These are phyloP conservation scores for Halcyon chelicuti DNA, from an alignment of 2,797 vertebrate genomes.

Conservation along the genomic window DNA sequence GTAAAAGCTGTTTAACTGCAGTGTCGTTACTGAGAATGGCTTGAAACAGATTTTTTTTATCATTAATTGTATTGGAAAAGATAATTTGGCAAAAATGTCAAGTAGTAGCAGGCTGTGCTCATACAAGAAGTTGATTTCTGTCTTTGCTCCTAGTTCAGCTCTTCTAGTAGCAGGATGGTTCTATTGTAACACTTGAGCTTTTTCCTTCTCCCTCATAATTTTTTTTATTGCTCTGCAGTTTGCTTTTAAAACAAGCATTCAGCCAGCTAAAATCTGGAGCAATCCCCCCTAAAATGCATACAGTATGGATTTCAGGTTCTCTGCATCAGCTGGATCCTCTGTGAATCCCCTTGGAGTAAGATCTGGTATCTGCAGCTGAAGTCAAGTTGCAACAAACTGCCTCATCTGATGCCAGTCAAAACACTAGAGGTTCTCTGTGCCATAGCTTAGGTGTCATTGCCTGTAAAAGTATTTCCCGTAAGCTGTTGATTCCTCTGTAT, in stretches of 20 bases:
- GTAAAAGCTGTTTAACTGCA: background rate
- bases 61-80: background rate
- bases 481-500: background rate
- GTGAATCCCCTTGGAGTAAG: background rate
- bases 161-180: fast-evolving
- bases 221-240: background rate
- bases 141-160: background rate
- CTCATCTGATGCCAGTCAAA: background rate
- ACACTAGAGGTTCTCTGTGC: background rate
- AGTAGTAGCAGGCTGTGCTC: fast-evolving
- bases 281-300: fast-evolving
- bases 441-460: background rate
- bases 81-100: background rate
- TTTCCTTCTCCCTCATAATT: fast-evolving
- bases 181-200: background rate
- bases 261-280: background rate
- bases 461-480: background rate
- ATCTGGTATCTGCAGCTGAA: background rate
- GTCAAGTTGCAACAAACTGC: background rate
- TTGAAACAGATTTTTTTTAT: background rate
- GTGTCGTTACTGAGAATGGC: background rate
- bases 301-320: background rate
- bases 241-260: background rate
- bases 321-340: background rate
- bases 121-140: background rate